Evolutionary conservation across 2,113 vertebrate species (phyloP).

Genomic region (Baryphthengus martii): DNA sequence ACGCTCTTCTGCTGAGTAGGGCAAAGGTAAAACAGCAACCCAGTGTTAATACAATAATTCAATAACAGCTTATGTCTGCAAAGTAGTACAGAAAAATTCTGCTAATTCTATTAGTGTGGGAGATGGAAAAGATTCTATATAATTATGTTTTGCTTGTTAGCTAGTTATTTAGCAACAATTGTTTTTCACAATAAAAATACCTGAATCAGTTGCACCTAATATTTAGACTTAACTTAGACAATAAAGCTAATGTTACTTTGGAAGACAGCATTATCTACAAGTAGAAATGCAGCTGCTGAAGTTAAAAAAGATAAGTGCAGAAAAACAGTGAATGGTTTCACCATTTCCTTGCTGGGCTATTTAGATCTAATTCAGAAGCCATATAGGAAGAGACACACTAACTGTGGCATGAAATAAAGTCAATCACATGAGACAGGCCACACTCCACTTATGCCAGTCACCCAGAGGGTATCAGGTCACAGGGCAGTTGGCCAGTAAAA

Average conservation of each 20-base stretch:
- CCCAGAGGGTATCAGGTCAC: background rate
- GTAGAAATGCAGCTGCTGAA: background rate
- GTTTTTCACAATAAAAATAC: background rate
- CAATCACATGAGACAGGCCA: background rate
- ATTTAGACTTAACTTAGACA: background rate
- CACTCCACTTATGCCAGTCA: background rate
- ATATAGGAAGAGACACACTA: background rate
- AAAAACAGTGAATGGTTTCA: background rate
- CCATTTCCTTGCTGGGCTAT: background rate
- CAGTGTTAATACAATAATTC: background rate
- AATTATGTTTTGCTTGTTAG: constrained; percentile 18
- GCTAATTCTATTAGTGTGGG: background rate
- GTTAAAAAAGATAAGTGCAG: background rate
- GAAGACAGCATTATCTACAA: background rate
- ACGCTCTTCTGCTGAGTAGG: background rate
- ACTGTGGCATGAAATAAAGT: background rate
- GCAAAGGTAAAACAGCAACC: background rate
- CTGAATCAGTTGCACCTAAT: background rate
- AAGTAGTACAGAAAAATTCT: background rate
- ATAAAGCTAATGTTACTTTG: accelerated
- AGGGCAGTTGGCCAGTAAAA: background rate
- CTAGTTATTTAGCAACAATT: background rate
- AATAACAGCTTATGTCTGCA: background rate
- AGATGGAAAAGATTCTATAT: background rate
- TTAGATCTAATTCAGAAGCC: background rate